Base-by-base conservation (phyloP, 2,888 invertebrate genomes). In the Blastobasis adustella region DNA sequence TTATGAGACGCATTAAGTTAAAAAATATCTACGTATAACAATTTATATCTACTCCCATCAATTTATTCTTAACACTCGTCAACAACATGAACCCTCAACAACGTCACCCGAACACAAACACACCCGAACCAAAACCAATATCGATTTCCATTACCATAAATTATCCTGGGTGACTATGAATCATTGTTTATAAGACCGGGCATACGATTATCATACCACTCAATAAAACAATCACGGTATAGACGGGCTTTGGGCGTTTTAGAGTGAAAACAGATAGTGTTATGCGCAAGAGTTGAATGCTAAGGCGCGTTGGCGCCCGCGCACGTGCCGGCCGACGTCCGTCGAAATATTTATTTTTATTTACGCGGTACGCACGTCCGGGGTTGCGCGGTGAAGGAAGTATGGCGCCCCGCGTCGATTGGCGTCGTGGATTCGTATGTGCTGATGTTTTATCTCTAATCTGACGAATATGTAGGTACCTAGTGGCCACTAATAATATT, bases 261-360 rank as follows among this genome's bases (percentile, higher is more conserved):
- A 63, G 72, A 71, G 74, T 79, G 77, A 82, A 82, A 82, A 83
- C 80, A 82, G 80, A 81, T 78, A 79, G 69, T 62, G 59, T 46
- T 23, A 23, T 63, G 73, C 66, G 71, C 74, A 65, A 60, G 78
- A 73, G 78, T 75, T 75, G 84, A 84, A 83, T 84, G 76, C 67
- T 79, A 80, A 83, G 65, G 61, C 67, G 62, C 69, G 65, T 56
- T 63, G 72, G 79, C 81, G 80, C 77, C 76, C 55, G 69, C 72
- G 78, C 82, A 80, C 83, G 83, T 69, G 79, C 42, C 42, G 60
- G 55, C 64, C 56, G 64, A 71, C 76, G 74, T 76, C 78, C 78
- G 79, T 71, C 73, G 76, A 80, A 76, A 77, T 69, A 79, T 83
- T 83, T 83, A 79, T 74, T 76, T 75, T 75, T 81, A 80, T 80